Evolutionary conservation across 2,797 vertebrate species (phyloP), one percentile per base, ranked within the genome.

Genomic region (Lateolabrax maculatus): DNA sequence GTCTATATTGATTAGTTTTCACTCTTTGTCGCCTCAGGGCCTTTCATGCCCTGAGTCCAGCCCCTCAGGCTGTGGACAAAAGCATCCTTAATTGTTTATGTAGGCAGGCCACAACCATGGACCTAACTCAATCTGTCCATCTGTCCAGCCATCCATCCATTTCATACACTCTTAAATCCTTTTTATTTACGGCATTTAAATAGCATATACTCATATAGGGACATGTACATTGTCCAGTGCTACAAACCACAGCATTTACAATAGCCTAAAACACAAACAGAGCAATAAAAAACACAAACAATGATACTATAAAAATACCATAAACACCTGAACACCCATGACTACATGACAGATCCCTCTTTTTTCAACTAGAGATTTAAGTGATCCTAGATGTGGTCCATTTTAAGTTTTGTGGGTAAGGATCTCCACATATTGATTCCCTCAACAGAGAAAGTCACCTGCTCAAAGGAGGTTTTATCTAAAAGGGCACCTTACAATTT

Each of bases 1-100:
- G 25, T 56, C 18, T 31, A 0, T n/a, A 74, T 75, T 36, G 77
- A 90, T 79, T 71, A 12, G n/a, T 71, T 73, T 81, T 49, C 65
- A 56, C 15, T 80, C 80, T 23, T 39, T 61, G 36, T 71, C 61
- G 9, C 65, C 67, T 74, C 7, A 21, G 66, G 66, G n/a, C 31
- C 27, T 58, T 41, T 69, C 1, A 5, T n/a, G 19, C 52, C 39
- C 23, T 11, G 18, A 65, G 55, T 67, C 48, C 23, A 49, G 51
- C 44, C 39, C 69, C 9, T 15, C n/a, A 66, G 62, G 23, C 43
- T 55, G 56, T 34, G 23, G 9, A 56, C 29, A 23, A 52, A 25
- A 58, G 39, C 16, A 12, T 16, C 19, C 61, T 31, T 6, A 27
- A 57, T 55, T 39, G 15, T 1, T 18, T 23, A 19, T 16, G 18